Conservation (phyloP, 2,113 vertebrate genomes). For the Melanocharis versteri region DNA sequence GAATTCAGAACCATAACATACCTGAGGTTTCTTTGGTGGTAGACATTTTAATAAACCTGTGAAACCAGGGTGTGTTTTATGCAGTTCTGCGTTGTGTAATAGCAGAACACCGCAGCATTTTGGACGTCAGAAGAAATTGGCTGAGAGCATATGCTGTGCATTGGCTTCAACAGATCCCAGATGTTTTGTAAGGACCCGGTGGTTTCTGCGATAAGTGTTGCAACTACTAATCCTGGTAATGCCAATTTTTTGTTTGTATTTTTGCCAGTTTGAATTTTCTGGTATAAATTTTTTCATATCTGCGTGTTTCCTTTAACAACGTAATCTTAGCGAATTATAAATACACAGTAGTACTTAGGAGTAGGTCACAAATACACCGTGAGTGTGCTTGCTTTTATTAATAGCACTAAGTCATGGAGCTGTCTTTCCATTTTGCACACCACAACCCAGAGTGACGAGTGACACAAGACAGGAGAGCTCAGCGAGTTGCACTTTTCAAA, state of each 20-base stretch:
- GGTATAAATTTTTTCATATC: not conserved
- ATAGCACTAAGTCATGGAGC: not conserved
- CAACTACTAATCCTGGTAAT: not conserved
- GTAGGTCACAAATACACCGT: not conserved
- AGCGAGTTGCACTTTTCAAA: not conserved
- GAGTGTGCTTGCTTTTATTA: conserved; percentile 13
- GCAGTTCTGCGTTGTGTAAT: not conserved
- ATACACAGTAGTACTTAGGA: not conserved
- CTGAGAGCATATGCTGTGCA: not conserved
- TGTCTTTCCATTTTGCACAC: not conserved
- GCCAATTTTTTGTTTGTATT: not conserved
- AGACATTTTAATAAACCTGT: not conserved
- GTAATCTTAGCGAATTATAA: not conserved
- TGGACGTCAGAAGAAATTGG: not conserved
- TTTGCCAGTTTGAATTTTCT: not conserved
- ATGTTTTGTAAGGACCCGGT: not conserved
- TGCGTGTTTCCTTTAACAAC: not conserved
- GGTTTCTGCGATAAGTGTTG: not conserved
- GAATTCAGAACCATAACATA: not conserved
- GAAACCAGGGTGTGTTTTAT: not conserved
- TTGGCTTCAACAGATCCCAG: conserved; percentile 11
- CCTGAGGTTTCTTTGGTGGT: not conserved
- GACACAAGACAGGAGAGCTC: not conserved
- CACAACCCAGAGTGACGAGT: not conserved
- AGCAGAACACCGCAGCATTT: conserved; percentile 22